Conservation (phyloP, 1,140 invertebrate species). For the Philopotamus ludificatus region DNA sequence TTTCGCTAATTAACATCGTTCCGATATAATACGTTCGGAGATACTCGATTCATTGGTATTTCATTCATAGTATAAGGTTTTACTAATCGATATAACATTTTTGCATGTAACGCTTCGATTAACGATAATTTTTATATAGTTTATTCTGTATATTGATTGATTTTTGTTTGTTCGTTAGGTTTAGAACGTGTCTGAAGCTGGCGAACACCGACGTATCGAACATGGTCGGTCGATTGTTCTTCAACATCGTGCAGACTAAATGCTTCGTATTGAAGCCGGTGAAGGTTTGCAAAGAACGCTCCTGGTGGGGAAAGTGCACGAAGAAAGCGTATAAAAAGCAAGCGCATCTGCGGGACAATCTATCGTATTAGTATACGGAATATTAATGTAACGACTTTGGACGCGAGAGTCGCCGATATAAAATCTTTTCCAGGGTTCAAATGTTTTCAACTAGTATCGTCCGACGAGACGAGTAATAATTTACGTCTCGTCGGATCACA, state of each 20-base stretch:
- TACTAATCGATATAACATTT: too few relatives aligned
- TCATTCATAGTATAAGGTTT: too few relatives aligned
- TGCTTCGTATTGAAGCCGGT: conserved; percentile 85
- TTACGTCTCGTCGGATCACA: background rate
- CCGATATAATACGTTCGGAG: too few relatives aligned
- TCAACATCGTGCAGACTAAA: conserved; percentile 89
- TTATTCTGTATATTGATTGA: too few relatives aligned
- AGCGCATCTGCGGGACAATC: conserved; percentile 73
- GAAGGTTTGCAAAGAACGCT: conserved; percentile 70
- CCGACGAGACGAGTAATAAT: background rate
- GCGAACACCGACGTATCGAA: conserved; percentile 80
- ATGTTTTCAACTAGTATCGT: background rate
- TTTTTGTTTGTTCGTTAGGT: conserved; percentile 78
- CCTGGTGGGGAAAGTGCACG: conserved; percentile 83
- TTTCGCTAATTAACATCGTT: too few relatives aligned
- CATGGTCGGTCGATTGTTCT: conserved; percentile 90
- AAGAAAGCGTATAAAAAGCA: conserved; percentile 67
- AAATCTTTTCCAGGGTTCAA: background rate
- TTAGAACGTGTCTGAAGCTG: conserved; percentile 87
- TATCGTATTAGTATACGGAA: conserved; percentile 49
- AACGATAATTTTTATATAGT: too few relatives aligned
- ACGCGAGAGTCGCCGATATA: background rate
- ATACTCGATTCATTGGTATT: too few relatives aligned
- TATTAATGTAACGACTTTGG: background rate
- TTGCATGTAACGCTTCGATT: too few relatives aligned